Conservation (phyloP, 2,113 vertebrate species). For the Bagarius yarrelli region DNA sequence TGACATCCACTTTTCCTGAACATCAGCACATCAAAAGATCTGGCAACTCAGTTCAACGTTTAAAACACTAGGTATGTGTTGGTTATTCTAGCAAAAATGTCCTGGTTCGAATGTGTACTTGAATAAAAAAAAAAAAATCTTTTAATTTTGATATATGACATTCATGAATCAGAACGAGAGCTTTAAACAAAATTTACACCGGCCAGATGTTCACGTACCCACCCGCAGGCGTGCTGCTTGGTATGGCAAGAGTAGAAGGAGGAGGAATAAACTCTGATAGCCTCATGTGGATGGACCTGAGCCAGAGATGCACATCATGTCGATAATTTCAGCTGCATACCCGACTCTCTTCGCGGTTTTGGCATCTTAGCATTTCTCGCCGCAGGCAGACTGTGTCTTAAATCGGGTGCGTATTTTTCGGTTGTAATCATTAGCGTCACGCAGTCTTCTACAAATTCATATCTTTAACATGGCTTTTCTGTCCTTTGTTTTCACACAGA, state of each 20-base stretch:
- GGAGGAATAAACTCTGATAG: conserved; percentile 47
- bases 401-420: conserved; percentile 58
- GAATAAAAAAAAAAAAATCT: not conserved
- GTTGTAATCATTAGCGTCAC: conserved; percentile 63
- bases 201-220: conserved; percentile 41
- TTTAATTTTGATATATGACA: not conserved
- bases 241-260: conserved; percentile 41
- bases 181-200: conserved; percentile 53
- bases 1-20: too few relatives aligned
- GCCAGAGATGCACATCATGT: conserved; percentile 51
- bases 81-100: not conserved
- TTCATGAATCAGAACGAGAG: conserved; percentile 46
- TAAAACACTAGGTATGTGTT: not conserved
- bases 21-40: not conserved
- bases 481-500: conserved; percentile 57
- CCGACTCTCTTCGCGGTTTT: conserved; percentile 6
- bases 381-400: conserved; percentile 51
- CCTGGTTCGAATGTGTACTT: not conserved
- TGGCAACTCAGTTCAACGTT: not conserved
- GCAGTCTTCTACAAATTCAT: conserved; percentile 52
- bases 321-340: conserved; percentile 53
- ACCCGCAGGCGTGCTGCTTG: not conserved
- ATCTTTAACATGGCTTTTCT: conserved; percentile 58
- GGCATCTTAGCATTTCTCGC: conserved; percentile 22
- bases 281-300: conserved; percentile 44